Base-by-base conservation (phyloP, 2,113 vertebrate species). In the Sinocyclocheilus anshuiensis region DNA sequence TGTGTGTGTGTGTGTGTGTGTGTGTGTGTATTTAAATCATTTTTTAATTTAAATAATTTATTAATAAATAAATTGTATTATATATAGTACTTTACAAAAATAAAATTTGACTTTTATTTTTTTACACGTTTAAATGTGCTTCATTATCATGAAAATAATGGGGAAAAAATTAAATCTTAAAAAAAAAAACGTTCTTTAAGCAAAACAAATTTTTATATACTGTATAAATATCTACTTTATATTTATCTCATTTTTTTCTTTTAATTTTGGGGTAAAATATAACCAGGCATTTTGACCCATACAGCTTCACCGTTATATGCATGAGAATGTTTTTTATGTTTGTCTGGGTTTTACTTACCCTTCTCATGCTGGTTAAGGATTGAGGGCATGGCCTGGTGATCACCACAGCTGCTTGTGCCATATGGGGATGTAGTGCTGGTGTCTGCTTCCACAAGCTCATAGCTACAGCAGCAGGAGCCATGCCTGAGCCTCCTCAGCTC, bases 381-480 rank as follows among this genome's bases (percentile, higher is more conserved):
- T 88, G 91, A 91, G 94, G 93, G 90, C 91, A 92, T 87, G 92
- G 89, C 88, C 86, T 59, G 89, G 87, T 90, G 89, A 91, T 85
- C 90, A 90, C 90, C 93, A 91, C 93, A 95, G 94, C 94, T 95
- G 94, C 90, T 89, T 79, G 84, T 88, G 87, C 93, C 94, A 95
- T 94, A 93, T 94, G 94, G 92, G 92, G 89, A 86, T 88, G 90
- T 84, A 53, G 50, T 86, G 83, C 86, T 71, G 84, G 20, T 65
- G 86, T 86, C 82, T 87, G 77, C 83, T 90, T 87, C 87, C 90
- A 89, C 82, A 87, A 90, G 91, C 90, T 84, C 13, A 50, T 2
- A 2, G 57, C 57, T 26, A 8, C 65, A 77, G 71, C 67, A 81
- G 77, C 86, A 67, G 88, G 10, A 45, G 42, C 42, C 42, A 45